phyloP scores from a whole-genome alignment of 2,113 vertebrate genomes.

The Rhizomys pruinosus region DNA sequence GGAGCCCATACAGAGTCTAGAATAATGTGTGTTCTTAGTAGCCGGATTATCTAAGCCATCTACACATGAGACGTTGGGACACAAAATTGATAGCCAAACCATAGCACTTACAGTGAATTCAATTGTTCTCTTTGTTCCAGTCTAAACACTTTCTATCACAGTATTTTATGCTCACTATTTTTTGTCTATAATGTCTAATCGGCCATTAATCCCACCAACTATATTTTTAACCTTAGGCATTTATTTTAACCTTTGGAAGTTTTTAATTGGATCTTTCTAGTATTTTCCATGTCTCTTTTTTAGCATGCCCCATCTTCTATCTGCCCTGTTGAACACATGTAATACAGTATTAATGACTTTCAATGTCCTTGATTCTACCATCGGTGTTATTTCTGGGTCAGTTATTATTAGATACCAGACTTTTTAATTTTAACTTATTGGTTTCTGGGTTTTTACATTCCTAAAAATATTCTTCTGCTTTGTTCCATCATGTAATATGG shows the following conservation, averaged over 20 bases:
- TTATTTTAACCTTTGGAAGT: constrained; percentile 17
- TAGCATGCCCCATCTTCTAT: neutral
- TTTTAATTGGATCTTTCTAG: neutral
- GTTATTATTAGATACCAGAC: constrained; percentile 51
- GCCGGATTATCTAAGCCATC: neutral
- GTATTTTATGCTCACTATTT: neutral
- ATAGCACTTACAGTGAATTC: neutral
- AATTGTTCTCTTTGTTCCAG: neutral
- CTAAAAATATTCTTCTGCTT: constrained; percentile 40
- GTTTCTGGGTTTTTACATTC: constrained; percentile 3
- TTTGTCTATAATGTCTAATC: neutral
- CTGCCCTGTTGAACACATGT: neutral
- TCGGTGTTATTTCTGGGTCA: constrained; percentile 47
- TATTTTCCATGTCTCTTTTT: neutral
- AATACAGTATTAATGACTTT: constrained; percentile 27
- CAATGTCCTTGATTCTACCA: neutral
- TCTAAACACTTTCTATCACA: neutral
- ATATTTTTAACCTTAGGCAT: neutral
- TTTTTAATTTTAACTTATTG: constrained; percentile 54
- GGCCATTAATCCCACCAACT: neutral
- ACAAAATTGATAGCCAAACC: neutral
- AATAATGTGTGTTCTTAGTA: neutral
- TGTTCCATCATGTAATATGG: neutral
- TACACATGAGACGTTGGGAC: too few relatives aligned
- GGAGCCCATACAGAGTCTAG: neutral